Evolutionary conservation across 2,797 vertebrate species (phyloP).

Genomic region (Buceros bicornis): DNA sequence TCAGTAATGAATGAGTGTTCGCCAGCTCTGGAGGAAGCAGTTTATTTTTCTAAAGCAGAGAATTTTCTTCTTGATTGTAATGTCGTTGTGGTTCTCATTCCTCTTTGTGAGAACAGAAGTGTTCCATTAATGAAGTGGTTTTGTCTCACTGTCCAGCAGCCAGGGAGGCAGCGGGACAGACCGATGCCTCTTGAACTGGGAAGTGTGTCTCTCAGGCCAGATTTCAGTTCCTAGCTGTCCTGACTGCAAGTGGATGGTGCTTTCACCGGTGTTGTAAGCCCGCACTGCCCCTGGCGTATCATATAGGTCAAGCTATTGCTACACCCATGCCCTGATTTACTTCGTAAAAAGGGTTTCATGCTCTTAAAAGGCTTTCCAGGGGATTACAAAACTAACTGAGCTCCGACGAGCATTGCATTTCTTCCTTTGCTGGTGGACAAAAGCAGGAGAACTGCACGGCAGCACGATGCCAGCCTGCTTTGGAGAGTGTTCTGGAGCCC

Average conservation of each 20-base stretch:
- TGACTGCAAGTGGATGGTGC: neutral
- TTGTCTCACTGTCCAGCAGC: neutral
- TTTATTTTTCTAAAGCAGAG: neutral
- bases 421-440: neutral
- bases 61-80: conserved; percentile 4
- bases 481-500: neutral
- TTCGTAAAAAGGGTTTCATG: neutral
- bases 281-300: neutral
- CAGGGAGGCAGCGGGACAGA: neutral
- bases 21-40: neutral
- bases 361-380: neutral
- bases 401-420: neutral
- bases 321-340: neutral
- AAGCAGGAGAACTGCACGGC: neutral
- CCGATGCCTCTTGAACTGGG: neutral
- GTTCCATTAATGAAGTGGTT: neutral
- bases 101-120: neutral
- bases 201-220: neutral
- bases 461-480: neutral
- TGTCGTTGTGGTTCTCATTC: neutral
- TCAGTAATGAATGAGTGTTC: neutral
- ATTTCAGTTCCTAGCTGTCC: neutral
- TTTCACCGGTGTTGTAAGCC: neutral
- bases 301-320: neutral
- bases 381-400: neutral